phyloP scores from a whole-genome alignment of 1,140 invertebrate genomes.

The Ceratoteleas bidentatus region DNA sequence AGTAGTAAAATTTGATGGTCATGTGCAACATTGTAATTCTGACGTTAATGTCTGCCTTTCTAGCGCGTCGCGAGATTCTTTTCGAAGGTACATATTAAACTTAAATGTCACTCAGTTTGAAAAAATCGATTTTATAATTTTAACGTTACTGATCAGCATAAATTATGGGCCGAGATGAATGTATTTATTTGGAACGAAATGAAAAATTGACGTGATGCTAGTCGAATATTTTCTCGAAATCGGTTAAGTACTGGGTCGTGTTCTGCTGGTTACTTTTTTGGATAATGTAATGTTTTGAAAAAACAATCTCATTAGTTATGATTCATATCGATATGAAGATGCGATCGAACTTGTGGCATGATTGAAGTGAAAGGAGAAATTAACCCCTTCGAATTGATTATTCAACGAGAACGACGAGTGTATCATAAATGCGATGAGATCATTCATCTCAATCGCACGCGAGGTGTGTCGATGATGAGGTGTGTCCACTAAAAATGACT shows the following conservation, averaged over 20 bases:
- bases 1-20: too few relatives aligned
- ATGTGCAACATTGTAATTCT: too few relatives aligned
- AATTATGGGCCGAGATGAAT: constrained; percentile 7
- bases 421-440: background rate
- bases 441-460: too few relatives aligned
- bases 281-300: background rate
- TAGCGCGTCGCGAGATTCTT: too few relatives aligned
- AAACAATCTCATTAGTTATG: background rate
- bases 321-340: constrained; percentile 4
- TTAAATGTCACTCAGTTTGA: too few relatives aligned
- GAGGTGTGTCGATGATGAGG: too few relatives aligned
- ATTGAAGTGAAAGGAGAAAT: constrained; percentile 34
- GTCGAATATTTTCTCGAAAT: background rate
- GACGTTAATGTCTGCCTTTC: too few relatives aligned
- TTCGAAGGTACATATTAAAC: too few relatives aligned
- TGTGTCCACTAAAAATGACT: too few relatives aligned
- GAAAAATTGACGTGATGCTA: constrained; percentile 5
- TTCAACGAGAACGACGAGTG: constrained; percentile 11
- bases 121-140: too few relatives aligned
- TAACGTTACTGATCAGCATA: too few relatives aligned
- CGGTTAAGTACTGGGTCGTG: background rate
- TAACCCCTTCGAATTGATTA: constrained; percentile 27
- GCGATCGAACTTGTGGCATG: background rate
- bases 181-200: constrained; percentile 18
- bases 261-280: background rate